Percentiles rank a stretch among this genome's conserved stretches.
phyloP scores from a whole-genome alignment of 1,140 invertebrate species.

The Zeugodacus cucurbitae region DNA sequence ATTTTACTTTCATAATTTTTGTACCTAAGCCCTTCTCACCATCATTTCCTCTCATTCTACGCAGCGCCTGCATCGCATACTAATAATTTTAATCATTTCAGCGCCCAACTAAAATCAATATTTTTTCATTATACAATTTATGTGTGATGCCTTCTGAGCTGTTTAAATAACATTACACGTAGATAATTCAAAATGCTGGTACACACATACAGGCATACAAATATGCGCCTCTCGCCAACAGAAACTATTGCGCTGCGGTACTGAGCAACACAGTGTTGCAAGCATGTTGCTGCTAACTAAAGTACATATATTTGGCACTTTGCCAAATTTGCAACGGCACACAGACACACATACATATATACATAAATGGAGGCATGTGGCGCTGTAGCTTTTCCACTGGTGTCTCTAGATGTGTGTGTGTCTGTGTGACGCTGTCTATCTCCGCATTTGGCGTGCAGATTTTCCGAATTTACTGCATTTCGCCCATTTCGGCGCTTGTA shows the following conservation, averaged over 20 bases:
- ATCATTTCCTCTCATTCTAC: no score
- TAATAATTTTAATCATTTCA: not conserved
- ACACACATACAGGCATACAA: not conserved
- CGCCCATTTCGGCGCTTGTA: not conserved
- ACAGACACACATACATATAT: not conserved
- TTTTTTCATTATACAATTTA: not conserved
- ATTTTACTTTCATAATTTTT: no score
- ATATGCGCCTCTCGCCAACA: not conserved
- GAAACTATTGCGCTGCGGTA: not conserved
- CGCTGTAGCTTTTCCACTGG: not conserved
- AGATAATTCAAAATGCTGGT: not conserved
- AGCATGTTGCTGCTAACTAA: not conserved
- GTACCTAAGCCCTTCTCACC: no score
- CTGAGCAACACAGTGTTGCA: not conserved
- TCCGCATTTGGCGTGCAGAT: not conserved
- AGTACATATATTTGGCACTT: not conserved
- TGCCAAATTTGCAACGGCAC: not conserved
- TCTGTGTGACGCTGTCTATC: not conserved
- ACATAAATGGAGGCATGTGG: not conserved
- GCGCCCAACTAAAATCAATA: not conserved
- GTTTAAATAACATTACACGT: not conserved
- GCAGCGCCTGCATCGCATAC: not conserved
- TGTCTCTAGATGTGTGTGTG: not conserved
- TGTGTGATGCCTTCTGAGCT: not conserved
- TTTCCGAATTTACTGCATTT: not conserved